Evolutionary conservation across 2,113 vertebrate genomes (phyloP).

Genomic region (Sebastes schlegelii): DNA sequence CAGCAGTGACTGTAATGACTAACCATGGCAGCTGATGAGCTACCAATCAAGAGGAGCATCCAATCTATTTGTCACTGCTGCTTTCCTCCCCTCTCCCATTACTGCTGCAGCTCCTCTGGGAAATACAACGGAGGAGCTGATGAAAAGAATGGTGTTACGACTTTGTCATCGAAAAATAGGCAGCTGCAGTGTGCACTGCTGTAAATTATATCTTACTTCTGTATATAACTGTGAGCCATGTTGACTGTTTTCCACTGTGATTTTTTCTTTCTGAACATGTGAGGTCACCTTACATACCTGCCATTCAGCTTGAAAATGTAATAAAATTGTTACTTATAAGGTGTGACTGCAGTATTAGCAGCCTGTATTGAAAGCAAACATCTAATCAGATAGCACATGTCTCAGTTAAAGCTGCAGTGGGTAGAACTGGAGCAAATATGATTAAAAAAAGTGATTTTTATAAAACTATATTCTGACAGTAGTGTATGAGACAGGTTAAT

Average conservation of each 20-base stretch:
- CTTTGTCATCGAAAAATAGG: background rate
- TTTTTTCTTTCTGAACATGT: background rate
- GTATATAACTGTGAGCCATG: background rate
- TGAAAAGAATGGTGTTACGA: background rate
- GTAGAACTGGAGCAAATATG: too few species aligned
- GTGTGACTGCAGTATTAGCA: background rate
- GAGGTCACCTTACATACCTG: background rate
- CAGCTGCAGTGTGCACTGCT: background rate
- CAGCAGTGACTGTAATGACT: background rate
- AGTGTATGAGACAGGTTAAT: too few species aligned
- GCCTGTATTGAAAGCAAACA: background rate
- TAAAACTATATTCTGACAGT: too few species aligned
- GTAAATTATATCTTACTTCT: background rate
- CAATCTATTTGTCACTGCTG: background rate
- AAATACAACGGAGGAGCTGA: constrained; percentile 1
- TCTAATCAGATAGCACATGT: background rate
- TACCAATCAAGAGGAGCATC: background rate
- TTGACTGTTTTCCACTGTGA: background rate
- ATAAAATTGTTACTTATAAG: background rate
- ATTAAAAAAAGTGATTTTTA: too few species aligned
- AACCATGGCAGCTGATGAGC: background rate
- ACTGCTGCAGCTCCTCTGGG: constrained; percentile 9
- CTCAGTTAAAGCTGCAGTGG: background rate
- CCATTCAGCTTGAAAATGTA: background rate
- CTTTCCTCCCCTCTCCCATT: background rate